Evolutionary conservation across 2,888 invertebrate genomes (phyloP).

Genomic region (Lacanobia oleracea): DNA sequence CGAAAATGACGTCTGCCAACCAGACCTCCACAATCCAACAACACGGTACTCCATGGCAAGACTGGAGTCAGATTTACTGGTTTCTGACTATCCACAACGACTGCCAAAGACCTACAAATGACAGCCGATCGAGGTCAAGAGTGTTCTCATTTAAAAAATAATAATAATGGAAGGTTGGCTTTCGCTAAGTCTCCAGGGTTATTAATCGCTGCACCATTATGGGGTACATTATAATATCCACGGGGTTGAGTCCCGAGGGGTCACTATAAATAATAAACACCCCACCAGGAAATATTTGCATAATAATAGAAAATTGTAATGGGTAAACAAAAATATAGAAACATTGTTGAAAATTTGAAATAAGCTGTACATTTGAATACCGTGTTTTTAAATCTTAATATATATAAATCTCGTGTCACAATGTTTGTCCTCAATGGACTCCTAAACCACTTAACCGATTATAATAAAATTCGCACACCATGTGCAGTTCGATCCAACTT

Average conservation of each 20-base stretch:
- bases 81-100: too few species aligned
- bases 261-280: constrained; percentile 41
- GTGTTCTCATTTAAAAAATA: not conserved
- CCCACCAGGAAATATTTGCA: constrained; percentile 41
- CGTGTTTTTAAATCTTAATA: not conserved
- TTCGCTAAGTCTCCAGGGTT: constrained; percentile 3
- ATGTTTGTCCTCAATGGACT: too few species aligned
- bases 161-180: constrained; percentile 6
- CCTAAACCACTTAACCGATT: too few species aligned
- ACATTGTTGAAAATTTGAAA: not conserved
- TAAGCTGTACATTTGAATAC: not conserved
- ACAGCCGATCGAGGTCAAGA: too few species aligned
- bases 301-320: constrained; percentile 43
- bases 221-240: constrained; percentile 33
- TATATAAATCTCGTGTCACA: too few species aligned
- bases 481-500: too few species aligned
- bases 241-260: constrained; percentile 19
- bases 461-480: too few species aligned
- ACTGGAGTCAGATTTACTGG: too few species aligned
- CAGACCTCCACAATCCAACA: too few species aligned
- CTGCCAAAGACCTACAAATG: too few species aligned
- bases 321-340: constrained; percentile 10
- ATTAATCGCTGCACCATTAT: constrained; percentile 30
- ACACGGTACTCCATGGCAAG: too few species aligned
- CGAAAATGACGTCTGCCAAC: too few species aligned